Percentiles rank a stretch among this genome's conserved stretches.
These are phyloP conservation scores for Meleagris gallopavo DNA, from an alignment of 2,113 vertebrate genomes.

Conservation along the genomic window DNA sequence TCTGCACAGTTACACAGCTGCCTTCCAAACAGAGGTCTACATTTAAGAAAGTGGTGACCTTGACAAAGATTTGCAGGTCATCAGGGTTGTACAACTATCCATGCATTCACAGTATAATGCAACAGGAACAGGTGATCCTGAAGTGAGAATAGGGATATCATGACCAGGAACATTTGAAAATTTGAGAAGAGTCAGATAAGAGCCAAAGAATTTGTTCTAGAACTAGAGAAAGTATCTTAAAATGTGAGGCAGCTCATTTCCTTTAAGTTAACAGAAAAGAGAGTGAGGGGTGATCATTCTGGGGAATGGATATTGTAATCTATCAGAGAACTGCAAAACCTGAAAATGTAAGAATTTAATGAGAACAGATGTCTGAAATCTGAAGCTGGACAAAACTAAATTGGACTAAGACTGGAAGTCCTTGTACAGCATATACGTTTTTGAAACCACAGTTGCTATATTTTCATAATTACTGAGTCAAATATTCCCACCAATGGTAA, in stretches of 20 bases:
- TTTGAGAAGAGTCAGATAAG: not conserved
- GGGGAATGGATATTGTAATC: not conserved
- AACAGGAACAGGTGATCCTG: not conserved
- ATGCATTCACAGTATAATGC: not conserved
- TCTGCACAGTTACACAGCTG: not conserved
- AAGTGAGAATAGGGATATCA: not conserved
- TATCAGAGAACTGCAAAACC: not conserved
- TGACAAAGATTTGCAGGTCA: not conserved
- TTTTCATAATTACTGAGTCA: conserved; percentile 10
- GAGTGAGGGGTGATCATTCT: not conserved
- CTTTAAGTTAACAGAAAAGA: not conserved
- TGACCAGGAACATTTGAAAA: not conserved
- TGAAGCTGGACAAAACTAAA: not conserved
- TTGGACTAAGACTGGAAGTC: not conserved
- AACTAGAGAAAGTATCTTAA: not conserved
- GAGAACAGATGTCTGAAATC: not conserved
- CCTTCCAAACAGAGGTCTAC: not conserved
- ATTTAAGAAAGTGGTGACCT: not conserved
- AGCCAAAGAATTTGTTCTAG: not conserved
- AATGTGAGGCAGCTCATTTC: not conserved
- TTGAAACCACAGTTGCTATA: not conserved
- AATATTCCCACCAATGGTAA: not conserved
- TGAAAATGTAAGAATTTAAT: not conserved
- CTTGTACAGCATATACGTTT: not conserved
- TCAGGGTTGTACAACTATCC: not conserved